These are phyloP conservation scores for Triplophysa dalaica DNA, from an alignment of 2,113 vertebrate genomes.

Conservation along the genomic window DNA sequence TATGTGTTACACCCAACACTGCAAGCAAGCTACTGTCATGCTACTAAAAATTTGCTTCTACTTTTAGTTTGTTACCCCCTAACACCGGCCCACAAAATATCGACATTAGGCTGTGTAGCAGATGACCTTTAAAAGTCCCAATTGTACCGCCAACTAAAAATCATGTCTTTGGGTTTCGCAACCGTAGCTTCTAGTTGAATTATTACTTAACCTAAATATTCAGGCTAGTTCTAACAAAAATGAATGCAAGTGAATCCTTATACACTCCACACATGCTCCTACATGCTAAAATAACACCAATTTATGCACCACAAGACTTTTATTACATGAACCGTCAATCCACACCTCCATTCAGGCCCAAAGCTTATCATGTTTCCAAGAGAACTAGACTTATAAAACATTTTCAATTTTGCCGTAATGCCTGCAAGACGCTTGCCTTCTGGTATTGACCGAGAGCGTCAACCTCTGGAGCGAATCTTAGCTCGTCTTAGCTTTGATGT, in stretches of 20 bases:
- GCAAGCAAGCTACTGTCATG: too few relatives aligned
- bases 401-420: background rate
- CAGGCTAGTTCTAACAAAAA: background rate
- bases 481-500: constrained; percentile 50
- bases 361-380: background rate
- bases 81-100: background rate
- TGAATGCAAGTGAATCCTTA: constrained; percentile 3
- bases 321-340: constrained; percentile 7
- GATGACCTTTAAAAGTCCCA: background rate
- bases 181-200: background rate
- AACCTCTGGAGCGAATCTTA: constrained; percentile 43
- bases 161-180: background rate
- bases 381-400: constrained; percentile 9
- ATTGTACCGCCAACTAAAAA: background rate
- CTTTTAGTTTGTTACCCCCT: too few relatives aligned
- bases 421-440: background rate
- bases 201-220: background rate
- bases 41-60: too few relatives aligned
- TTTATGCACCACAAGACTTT: background rate
- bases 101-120: background rate
- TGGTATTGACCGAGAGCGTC: constrained; percentile 28
- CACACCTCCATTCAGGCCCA: background rate
- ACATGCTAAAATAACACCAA: background rate
- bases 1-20: too few relatives aligned
- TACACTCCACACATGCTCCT: background rate